phyloP scores from a whole-genome alignment of 2,113 vertebrate species.

The Alouatta palliata region DNA sequence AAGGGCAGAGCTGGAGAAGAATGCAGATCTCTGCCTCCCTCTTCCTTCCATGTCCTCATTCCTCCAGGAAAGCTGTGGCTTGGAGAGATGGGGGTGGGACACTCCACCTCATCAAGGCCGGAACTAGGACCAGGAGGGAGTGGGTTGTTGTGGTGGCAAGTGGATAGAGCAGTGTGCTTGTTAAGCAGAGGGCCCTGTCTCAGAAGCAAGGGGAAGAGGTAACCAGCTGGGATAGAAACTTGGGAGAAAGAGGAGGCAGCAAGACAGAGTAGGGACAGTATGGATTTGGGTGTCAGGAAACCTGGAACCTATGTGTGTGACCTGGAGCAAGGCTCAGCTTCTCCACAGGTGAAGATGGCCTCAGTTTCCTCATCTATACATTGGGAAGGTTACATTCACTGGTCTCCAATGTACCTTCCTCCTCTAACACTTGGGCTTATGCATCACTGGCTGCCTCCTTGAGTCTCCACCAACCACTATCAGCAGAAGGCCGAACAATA shows the following conservation, averaged over 20 bases:
- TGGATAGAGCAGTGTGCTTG: neutral
- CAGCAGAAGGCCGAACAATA: neutral
- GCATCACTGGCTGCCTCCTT: neutral
- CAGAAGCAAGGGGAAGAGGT: neutral
- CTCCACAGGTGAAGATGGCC: neutral
- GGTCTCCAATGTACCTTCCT: neutral
- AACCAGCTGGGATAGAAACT: neutral
- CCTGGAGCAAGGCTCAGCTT: neutral
- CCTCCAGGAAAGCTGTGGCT: neutral
- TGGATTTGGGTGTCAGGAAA: neutral
- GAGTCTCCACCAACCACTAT: neutral
- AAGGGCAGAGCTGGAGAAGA: neutral
- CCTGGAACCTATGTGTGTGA: neutral
- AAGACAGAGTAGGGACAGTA: neutral
- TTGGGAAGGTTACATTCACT: neutral
- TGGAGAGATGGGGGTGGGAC: neutral
- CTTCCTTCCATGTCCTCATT: accelerated
- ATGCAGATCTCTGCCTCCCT: neutral
- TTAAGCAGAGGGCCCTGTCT: neutral
- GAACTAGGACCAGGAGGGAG: neutral
- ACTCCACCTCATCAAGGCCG: neutral
- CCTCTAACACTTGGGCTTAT: neutral
- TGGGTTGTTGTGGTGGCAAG: neutral
- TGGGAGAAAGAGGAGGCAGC: neutral
- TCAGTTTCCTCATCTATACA: neutral